These are phyloP conservation scores for Leptobrachium leishanense DNA, from an alignment of 2,113 vertebrate species.

Conservation along the genomic window DNA sequence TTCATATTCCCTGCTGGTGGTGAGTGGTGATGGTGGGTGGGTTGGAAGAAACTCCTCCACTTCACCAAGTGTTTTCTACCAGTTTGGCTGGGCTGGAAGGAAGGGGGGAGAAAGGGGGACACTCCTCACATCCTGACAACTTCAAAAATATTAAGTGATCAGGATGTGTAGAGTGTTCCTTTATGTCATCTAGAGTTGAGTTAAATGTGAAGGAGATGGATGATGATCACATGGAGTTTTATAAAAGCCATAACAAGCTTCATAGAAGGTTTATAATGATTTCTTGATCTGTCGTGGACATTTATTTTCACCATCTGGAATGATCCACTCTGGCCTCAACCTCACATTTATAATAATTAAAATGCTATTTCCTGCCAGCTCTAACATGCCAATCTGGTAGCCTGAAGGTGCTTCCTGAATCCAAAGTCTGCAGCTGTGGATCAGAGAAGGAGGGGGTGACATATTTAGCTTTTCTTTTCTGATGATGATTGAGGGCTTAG, in stretches of 20 bases:
- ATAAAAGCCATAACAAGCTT: slow-evolving; percentile 3
- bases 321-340: slow-evolving; percentile 16
- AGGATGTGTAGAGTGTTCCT: too few relatives aligned
- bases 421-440: slow-evolving; percentile 35
- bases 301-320: slow-evolving; percentile 40
- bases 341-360: slow-evolving; percentile 39
- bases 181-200: neutral
- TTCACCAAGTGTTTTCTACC: too few relatives aligned
- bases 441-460: slow-evolving; percentile 13
- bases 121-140: too few relatives aligned
- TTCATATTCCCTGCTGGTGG: too few relatives aligned
- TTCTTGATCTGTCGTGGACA: slow-evolving; percentile 14
- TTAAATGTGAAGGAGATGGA: neutral
- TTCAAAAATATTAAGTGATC: too few relatives aligned
- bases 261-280: neutral
- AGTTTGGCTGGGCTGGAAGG: too few relatives aligned
- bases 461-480: slow-evolving; percentile 24
- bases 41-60: too few relatives aligned
- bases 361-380: slow-evolving; percentile 21
- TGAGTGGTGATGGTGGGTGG: too few relatives aligned
- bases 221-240: neutral
- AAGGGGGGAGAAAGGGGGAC: too few relatives aligned
- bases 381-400: slow-evolving; percentile 13
- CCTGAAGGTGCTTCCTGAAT: slow-evolving; percentile 39
- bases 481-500: slow-evolving; percentile 35